These are phyloP conservation scores for Origma solitaria DNA, from an alignment of 2,113 vertebrate genomes.

Conservation along the genomic window DNA sequence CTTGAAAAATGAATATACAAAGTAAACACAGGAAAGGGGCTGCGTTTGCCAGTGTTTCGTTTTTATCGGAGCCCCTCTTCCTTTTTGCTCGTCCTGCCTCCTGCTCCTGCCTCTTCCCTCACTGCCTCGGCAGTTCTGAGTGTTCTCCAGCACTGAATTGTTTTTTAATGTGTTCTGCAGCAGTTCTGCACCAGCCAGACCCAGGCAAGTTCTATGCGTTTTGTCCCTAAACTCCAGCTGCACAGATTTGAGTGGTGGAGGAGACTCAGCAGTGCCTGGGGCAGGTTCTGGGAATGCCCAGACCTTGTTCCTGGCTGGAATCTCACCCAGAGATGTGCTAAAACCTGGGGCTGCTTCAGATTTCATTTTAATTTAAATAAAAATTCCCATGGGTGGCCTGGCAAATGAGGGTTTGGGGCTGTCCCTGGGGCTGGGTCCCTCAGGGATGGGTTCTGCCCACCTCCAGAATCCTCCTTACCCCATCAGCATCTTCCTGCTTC, in stretches of 20 bases:
- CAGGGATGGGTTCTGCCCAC: background rate
- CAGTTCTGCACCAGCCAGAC: background rate
- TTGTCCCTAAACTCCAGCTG: background rate
- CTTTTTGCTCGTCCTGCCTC: background rate
- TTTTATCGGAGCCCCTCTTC: background rate
- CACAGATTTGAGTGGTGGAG: background rate
- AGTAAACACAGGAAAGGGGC: background rate
- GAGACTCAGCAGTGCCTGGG: accelerated
- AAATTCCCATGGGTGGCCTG: accelerated
- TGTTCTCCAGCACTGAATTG: background rate
- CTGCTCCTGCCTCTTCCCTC: background rate
- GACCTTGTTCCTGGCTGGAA: background rate
- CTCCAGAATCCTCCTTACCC: background rate
- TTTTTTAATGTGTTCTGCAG: background rate
- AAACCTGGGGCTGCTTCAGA: background rate
- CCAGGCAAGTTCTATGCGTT: accelerated
- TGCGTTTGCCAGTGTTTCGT: accelerated
- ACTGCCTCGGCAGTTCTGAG: background rate
- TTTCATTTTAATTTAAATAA: background rate
- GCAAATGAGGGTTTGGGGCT: background rate
- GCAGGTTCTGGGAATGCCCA: background rate
- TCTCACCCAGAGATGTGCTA: background rate
- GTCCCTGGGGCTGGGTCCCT: background rate
- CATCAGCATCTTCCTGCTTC: background rate
- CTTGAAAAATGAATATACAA: background rate